A percentile compares a stretch with the other conserved stretches of the same genome.
Conservation (phyloP, 2,797 vertebrate genomes). For the Anguilla pacifica region DNA sequence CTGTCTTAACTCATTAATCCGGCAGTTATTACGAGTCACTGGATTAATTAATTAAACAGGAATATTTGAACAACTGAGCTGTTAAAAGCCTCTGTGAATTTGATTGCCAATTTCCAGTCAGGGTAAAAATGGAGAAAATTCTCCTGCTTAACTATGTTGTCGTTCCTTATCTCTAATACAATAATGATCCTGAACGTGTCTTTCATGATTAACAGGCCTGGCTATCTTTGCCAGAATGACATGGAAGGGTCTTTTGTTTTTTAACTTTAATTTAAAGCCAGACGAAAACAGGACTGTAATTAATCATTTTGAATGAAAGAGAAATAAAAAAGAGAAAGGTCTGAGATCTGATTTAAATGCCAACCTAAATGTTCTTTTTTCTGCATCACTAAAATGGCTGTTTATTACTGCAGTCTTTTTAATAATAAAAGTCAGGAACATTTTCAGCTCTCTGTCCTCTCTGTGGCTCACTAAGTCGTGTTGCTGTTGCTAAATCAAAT, state of each 20-base stretch:
- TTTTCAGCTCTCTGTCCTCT: not conserved
- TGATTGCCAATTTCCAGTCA: not conserved
- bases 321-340: not conserved
- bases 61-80: not conserved
- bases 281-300: not conserved
- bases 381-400: too few relatives aligned
- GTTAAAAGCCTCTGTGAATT: slow-evolving; percentile 5
- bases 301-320: not conserved
- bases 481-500: not conserved
- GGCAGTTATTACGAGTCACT: not conserved
- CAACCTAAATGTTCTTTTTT: too few relatives aligned
- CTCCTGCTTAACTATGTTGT: not conserved
- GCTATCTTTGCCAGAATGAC: not conserved
- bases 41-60: not conserved
- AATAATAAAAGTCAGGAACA: not conserved
- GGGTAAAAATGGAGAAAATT: not conserved
- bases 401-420: not conserved
- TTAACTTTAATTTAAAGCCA: not conserved
- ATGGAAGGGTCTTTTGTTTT: not conserved
- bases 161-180: not conserved
- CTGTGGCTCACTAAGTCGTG: not conserved
- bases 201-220: not conserved
- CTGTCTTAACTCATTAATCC: not conserved
- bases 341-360: not conserved
- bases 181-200: not conserved